Conservation (phyloP, 2,113 vertebrate species). For the Pitta sordida region DNA sequence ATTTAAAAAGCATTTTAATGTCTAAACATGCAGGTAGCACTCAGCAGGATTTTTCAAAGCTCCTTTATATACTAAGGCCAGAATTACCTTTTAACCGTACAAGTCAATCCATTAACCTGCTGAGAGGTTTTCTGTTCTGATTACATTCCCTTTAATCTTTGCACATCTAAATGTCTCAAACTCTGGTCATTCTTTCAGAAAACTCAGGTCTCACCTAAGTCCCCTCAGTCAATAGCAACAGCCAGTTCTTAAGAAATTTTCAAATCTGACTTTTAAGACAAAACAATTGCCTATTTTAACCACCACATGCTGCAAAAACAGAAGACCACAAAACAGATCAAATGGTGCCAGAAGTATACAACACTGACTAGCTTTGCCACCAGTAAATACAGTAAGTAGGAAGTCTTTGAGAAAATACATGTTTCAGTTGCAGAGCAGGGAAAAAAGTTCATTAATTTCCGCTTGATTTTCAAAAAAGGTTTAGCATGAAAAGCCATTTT, state of each 20-base stretch:
- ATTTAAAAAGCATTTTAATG: background rate
- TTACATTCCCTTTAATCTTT: background rate
- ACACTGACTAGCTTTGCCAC: background rate
- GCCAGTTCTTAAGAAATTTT: background rate
- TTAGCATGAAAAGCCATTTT: background rate
- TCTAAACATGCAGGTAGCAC: background rate
- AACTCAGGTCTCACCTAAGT: background rate
- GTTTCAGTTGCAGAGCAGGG: background rate
- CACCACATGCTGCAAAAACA: rapidly evolving
- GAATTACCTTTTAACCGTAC: background rate
- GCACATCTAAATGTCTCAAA: background rate
- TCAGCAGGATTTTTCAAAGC: background rate
- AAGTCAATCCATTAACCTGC: background rate
- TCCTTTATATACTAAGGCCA: background rate
- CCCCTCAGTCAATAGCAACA: background rate
- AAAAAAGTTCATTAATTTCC: background rate
- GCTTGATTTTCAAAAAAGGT: background rate
- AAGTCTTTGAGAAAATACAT: background rate
- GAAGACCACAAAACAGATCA: background rate
- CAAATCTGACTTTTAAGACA: background rate
- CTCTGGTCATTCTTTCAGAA: background rate
- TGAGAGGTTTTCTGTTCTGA: background rate
- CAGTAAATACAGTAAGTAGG: background rate
- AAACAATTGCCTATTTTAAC: background rate
- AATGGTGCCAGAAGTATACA: background rate